phyloP scores from a whole-genome alignment of 2,797 vertebrate species.

The Zalophus californianus region DNA sequence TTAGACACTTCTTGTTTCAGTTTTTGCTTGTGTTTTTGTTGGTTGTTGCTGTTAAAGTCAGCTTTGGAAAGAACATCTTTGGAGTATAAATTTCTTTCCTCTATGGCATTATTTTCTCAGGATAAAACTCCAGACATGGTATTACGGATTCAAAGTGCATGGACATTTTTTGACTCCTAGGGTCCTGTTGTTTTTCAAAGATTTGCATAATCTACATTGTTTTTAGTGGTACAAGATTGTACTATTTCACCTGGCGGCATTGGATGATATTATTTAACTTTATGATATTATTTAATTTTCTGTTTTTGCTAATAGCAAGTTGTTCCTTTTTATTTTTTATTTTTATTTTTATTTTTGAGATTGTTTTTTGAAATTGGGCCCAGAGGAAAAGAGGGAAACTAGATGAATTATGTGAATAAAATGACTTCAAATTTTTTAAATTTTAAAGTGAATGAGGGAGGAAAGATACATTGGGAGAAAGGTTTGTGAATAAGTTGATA shows the following conservation, averaged over 20 bases:
- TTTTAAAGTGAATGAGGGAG: neutral
- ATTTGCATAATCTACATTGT: neutral
- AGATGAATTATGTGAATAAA: constrained; percentile 8
- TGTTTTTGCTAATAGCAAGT: neutral
- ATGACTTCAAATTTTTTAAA: neutral
- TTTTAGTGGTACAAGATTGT: neutral
- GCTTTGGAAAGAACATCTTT: neutral
- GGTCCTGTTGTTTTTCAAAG: constrained; percentile 33
- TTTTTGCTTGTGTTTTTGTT: constrained; percentile 29
- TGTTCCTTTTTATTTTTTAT: neutral
- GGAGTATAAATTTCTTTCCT: neutral
- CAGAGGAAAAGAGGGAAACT: neutral
- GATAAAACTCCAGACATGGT: neutral
- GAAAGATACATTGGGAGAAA: neutral
- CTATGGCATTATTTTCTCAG: neutral
- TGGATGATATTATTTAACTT: neutral
- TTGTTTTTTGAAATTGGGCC: neutral
- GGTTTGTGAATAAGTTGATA: constrained; percentile 13
- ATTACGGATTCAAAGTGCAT: neutral
- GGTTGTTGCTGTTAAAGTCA: neutral
- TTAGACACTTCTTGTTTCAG: neutral
- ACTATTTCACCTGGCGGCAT: neutral
- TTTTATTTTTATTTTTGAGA: neutral
- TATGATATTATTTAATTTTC: neutral
- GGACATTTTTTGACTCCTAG: neutral